Base-by-base conservation (phyloP, 2,888 invertebrate species). In the Idaea biselata region DNA sequence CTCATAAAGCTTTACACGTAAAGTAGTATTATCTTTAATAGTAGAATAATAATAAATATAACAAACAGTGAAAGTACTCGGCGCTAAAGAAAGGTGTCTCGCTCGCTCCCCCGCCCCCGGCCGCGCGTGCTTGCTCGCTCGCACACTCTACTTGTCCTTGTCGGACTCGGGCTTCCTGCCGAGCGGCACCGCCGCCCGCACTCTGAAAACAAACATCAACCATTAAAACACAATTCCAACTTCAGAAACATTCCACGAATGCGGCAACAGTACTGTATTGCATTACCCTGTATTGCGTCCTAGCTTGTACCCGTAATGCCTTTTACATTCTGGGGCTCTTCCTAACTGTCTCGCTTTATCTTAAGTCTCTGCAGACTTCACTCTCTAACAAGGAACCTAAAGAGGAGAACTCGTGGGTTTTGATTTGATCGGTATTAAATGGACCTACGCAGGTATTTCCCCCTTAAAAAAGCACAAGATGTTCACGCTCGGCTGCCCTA, bases 111-210 rank as follows among this genome's bases (percentile, higher is more conserved):
- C 66, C 82, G 79, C 59, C 85, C 81, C 63, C 82, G 80, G 63
- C 79, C 56, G 63, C 58, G 53, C 65, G 67, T 82, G 78, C 58
- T 84, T 81, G 60, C 83, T 53, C 32, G 54, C 58, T 59, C 88
- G 63, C 67, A 60, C 67, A 62, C 75, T 86, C 94, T 96, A 96
- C 94, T 97, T 96, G 93, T 97, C 96, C 93, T 97, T 97, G 84
- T 96, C 95, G 81, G 96, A 95, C 85, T 97, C 97, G 73, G 94
- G 85, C 93, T 97, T 97, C 93, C 97, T 96, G 88, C 97, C 97
- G 87, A 97, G 95, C 71, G 97, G 97, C 88, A 97, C 95, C 76
- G 97, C 97, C 78, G 96, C 96, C 88, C 96, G 96, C 80, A 97
- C 96, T 88, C 97, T 97, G 93, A 44, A 91, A 92, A 64, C 60